A percentile compares a stretch with the other conserved stretches of the same genome.
Conservation (phyloP, 2,113 vertebrate genomes). For the Turnix velox region DNA sequence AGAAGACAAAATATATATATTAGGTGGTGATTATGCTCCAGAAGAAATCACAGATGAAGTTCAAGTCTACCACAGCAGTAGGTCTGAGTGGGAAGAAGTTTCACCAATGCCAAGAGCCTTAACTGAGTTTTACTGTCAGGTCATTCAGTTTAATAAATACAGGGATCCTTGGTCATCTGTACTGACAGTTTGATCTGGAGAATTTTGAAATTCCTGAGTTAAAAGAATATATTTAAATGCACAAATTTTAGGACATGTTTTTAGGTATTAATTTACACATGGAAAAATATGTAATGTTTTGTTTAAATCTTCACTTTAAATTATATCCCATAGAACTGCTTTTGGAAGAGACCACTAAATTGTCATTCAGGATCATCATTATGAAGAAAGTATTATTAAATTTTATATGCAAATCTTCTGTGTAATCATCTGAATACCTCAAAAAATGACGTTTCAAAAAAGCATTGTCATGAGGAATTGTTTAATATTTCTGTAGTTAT, state of each 20-base stretch:
- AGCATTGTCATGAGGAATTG: background rate
- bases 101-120: conserved; percentile 92
- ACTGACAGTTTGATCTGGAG: conserved; percentile 26
- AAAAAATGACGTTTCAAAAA: background rate
- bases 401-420: conserved; percentile 1
- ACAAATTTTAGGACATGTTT: conserved; percentile 11
- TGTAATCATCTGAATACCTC: conserved; percentile 2
- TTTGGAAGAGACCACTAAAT: background rate
- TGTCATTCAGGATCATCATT: background rate
- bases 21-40: conserved; percentile 96
- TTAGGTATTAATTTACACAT: background rate
- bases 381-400: background rate
- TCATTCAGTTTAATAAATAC: conserved; percentile 91
- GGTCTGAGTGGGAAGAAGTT: conserved; percentile 94
- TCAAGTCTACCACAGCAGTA: conserved; percentile 90
- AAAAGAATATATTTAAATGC: conserved; percentile 10
- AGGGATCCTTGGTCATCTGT: conserved; percentile 88
- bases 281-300: background rate
- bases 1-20: conserved; percentile 91
- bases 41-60: conserved; percentile 97
- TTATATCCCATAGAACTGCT: background rate
- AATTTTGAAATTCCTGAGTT: conserved; percentile 5
- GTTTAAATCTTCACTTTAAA: background rate
- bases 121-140: conserved; percentile 96
- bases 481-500: conserved; percentile 4